Base-by-base conservation (phyloP, 2,888 invertebrate species). In the Orthosia gothica region DNA sequence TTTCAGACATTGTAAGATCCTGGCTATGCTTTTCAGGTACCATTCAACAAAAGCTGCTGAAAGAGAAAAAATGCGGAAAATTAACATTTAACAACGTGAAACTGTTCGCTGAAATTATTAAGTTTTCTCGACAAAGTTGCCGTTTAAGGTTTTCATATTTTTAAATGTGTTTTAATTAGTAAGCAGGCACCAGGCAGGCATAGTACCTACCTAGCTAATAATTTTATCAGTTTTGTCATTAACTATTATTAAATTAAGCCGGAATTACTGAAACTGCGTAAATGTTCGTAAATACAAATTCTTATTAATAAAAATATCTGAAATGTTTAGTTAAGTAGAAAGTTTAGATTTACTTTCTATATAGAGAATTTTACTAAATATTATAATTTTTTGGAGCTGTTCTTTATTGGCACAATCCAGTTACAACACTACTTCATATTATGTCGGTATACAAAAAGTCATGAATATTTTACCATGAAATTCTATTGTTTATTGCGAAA, bases 401-500 rank as follows among this genome's bases (percentile, higher is more conserved):
- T 55, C 7, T 16, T 55, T 23, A 23, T 3, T 5, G 3, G 7
- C 2, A 2, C 32, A 18, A 68, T 49, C 18, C 20, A 50, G 49
- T 5, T 13, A n/a, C n/a, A n/a, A 67, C 4, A 47, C 5, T 16
- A 7, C 15, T 55, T 55, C 23, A 26, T 26, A 55, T 23, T 65
- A 16, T 40, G 15, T 47, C 20, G 18, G 18, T 54, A 76, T 12
- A 49, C 9, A 23, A 26, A 55, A 23, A 57, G 0, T 47, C 50
- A 70, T 45, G 26, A 58, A 70, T 58, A 78, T 47, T 74, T 78
- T 32, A 78, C 15, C 79, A 54, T 3, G 23, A 77, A 71, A 40
- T 49, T 59, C 18, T 71, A 59, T 40, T 79, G 54, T 79, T 79
- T 79, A 72, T 61, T 72, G 11, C 11, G 4, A 79, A 61, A 61